Evolutionary conservation across 2,113 vertebrate genomes (phyloP).

Genomic region (Xiphophorus hellerii): DNA sequence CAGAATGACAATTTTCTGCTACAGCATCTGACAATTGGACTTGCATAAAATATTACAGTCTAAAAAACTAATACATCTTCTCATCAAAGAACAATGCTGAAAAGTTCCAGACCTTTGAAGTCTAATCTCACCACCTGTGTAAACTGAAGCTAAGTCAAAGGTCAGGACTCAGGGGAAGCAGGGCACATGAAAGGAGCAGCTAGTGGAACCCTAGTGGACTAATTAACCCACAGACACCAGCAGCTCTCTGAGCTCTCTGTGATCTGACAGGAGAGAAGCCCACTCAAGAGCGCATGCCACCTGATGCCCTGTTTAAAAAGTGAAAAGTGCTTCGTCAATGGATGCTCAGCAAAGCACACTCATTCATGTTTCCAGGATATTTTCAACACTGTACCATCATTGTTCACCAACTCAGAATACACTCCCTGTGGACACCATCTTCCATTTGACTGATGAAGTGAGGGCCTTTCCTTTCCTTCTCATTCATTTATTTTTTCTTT

Average conservation of each 20-base stretch:
- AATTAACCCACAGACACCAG: constrained; percentile 47
- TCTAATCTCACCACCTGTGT: background rate
- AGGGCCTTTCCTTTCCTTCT: no score
- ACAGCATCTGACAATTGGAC: background rate
- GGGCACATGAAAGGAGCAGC: constrained; percentile 1
- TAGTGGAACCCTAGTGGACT: constrained; percentile 36
- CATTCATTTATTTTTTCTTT: no score
- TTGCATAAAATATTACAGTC: background rate
- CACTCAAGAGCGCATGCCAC: constrained; percentile 10
- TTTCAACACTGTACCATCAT: no score
- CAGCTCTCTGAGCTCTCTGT: constrained; percentile 35
- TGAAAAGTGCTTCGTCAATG: no score
- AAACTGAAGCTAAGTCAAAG: background rate
- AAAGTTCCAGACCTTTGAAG: background rate
- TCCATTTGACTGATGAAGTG: no score
- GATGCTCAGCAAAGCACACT: no score
- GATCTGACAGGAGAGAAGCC: constrained; percentile 25
- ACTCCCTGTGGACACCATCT: no score
- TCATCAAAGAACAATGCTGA: background rate
- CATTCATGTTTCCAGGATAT: no score
- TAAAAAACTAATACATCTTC: background rate
- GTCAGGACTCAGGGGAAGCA: background rate
- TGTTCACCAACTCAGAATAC: no score
- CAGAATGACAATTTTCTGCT: no score
- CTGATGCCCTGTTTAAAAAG: background rate